Evolutionary conservation across 2,888 invertebrate species (phyloP).

Genomic region (Ormyrus thymus): DNA sequence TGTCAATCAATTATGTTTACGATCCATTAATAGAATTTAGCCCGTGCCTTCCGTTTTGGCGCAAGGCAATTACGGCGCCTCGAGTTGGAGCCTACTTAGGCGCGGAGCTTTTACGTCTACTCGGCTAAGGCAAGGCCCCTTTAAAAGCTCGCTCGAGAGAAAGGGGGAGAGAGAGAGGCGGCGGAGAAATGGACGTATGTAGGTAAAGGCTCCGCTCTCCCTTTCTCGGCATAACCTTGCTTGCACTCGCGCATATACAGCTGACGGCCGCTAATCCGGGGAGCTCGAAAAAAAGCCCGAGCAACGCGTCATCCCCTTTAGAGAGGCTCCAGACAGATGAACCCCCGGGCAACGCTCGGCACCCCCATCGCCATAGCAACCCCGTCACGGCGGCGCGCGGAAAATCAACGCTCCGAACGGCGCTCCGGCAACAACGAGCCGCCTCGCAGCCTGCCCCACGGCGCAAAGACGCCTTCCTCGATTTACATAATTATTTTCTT

Average conservation of each 20-base stretch:
- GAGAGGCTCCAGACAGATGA: constrained; percentile 69
- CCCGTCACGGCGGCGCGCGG: constrained; percentile 60
- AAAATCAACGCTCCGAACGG: constrained; percentile 59
- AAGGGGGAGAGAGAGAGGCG: constrained; percentile 1
- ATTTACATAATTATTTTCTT: constrained; percentile 54
- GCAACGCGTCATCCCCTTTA: constrained; percentile 66
- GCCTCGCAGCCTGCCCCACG: neutral
- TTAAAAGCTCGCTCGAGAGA: constrained; percentile 24
- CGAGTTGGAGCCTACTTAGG: neutral
- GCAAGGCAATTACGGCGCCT: no score
- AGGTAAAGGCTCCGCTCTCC: constrained; percentile 47
- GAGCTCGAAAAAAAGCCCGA: constrained; percentile 6
- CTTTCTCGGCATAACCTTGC: constrained; percentile 36
- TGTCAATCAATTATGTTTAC: no score
- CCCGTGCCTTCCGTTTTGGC: constrained; percentile 2
- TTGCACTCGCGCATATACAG: constrained; percentile 53
- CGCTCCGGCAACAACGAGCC: no score
- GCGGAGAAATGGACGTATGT: constrained; percentile 43
- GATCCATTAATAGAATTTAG: constrained; percentile 13
- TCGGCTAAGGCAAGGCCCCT: constrained; percentile 3
- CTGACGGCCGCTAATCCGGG: constrained; percentile 57
- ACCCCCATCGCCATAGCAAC: constrained; percentile 71
- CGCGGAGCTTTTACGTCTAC: neutral
- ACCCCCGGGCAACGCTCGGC: constrained; percentile 62
- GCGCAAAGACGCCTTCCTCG: constrained; percentile 2